Percentiles rank a stretch among this genome's conserved stretches.
phyloP scores from a whole-genome alignment of 2,888 invertebrate genomes.

The Chaitophorus viminalis region DNA sequence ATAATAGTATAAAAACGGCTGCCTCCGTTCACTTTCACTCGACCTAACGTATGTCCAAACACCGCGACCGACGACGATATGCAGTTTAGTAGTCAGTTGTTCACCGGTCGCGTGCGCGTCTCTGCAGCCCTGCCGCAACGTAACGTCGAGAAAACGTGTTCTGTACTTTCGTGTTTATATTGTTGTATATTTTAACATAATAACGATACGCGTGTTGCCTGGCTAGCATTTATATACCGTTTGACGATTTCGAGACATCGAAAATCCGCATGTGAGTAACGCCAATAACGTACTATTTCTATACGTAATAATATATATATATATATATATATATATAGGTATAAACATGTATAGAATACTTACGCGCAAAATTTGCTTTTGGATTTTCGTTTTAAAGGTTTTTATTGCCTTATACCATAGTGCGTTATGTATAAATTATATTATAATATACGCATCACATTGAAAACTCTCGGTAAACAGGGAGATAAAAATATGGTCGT shows the following conservation, averaged over 20 bases:
- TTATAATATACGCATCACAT: too few relatives aligned
- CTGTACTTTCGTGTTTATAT: too few relatives aligned
- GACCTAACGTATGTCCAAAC: background rate
- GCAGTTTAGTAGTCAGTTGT: background rate
- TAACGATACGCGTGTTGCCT: background rate
- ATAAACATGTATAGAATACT: too few relatives aligned
- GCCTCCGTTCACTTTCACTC: constrained; percentile 17
- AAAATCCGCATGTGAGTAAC: background rate
- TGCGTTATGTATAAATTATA: too few relatives aligned
- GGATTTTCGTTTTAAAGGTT: background rate
- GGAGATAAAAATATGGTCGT: too few relatives aligned
- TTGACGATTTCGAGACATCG: background rate
- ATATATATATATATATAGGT: too few relatives aligned
- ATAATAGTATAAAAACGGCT: background rate
- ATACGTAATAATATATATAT: too few relatives aligned
- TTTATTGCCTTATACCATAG: too few relatives aligned
- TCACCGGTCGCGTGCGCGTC: background rate
- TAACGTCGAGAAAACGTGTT: background rate
- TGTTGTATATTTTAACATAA: background rate
- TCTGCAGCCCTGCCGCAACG: background rate
- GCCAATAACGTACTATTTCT: background rate
- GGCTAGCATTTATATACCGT: background rate
- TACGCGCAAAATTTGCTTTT: background rate
- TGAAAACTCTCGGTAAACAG: too few relatives aligned
- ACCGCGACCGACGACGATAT: background rate